phyloP scores from a whole-genome alignment of 2,113 vertebrate species.

The Orientallactaga bullata region DNA sequence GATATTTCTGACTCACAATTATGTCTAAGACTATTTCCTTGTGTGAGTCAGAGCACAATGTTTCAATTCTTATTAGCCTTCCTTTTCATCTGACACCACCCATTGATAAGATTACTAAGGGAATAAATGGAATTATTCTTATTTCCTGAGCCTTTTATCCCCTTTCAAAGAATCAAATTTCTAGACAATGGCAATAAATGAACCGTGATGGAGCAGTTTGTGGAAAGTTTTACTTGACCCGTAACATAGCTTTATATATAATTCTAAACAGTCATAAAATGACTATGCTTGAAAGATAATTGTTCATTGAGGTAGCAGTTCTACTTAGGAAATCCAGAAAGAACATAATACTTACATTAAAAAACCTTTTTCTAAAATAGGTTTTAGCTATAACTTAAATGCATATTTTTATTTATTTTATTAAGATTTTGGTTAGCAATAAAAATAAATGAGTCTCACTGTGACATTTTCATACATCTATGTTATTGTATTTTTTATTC shows the following conservation, averaged over 20 bases:
- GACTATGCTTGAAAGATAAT: conserved; percentile 60
- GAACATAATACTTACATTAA: not conserved
- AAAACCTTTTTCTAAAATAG: conserved; percentile 5
- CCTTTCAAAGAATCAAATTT: conserved; percentile 73
- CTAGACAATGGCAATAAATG: conserved; percentile 68
- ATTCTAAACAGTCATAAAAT: conserved; percentile 70
- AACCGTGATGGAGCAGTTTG: conserved; percentile 67
- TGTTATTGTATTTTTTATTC: not conserved
- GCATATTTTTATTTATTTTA: not conserved
- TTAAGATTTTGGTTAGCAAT: not conserved
- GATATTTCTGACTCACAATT: not conserved
- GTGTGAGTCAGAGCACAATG: conserved; percentile 70
- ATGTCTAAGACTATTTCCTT: conserved; percentile 51
- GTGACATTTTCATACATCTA: not conserved
- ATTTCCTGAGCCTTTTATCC: conserved; percentile 81
- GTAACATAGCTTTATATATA: conserved; percentile 73
- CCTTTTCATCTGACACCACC: conserved; percentile 73
- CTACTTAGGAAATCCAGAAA: conserved; percentile 42
- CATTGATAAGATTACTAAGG: conserved; percentile 74
- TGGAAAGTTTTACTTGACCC: conserved; percentile 78
- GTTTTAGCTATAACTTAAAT: conserved; percentile 45
- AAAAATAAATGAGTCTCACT: not conserved
- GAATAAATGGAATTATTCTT: conserved; percentile 78
- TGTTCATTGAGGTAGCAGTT: conserved; percentile 60
- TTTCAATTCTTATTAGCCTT: conserved; percentile 76